phyloP scores from a whole-genome alignment of 1,140 invertebrate species.

The Papilio dardanus region DNA sequence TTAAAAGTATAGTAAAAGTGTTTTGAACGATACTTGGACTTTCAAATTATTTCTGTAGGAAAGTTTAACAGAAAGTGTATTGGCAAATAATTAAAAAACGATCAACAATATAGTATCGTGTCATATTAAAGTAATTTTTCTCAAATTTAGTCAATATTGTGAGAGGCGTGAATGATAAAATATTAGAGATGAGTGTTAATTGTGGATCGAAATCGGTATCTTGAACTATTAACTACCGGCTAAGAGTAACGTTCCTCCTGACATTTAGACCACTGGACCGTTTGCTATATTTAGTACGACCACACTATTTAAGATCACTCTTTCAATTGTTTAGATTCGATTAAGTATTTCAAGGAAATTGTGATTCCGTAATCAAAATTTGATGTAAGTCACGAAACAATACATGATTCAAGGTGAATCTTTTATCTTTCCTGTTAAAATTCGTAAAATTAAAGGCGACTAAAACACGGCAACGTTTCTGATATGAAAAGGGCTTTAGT shows the following conservation, averaged over 20 bases:
- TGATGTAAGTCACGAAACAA: not conserved
- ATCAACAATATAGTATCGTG: no score
- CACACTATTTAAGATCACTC: not conserved
- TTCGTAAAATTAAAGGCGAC: no score
- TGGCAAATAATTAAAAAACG: no score
- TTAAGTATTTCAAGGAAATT: not conserved
- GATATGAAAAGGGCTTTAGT: no score
- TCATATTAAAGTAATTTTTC: no score
- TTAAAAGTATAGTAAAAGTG: no score
- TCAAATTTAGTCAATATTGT: no score
- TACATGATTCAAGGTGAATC: not conserved
- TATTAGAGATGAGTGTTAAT: not conserved
- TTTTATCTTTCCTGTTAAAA: no score
- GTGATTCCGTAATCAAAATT: not conserved
- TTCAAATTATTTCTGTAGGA: no score
- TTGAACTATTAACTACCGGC: not conserved
- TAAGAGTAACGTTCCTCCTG: not conserved
- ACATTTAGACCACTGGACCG: slow-evolving; percentile 16
- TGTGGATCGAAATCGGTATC: not conserved
- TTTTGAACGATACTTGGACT: no score
- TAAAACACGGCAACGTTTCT: no score
- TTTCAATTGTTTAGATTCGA: slow-evolving; percentile 18
- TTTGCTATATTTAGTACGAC: slow-evolving; percentile 15
- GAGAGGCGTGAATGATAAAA: not conserved
- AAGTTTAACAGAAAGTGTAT: no score